These are phyloP conservation scores for Nomia melanderi DNA, from an alignment of 1,140 invertebrate species.

Conservation along the genomic window DNA sequence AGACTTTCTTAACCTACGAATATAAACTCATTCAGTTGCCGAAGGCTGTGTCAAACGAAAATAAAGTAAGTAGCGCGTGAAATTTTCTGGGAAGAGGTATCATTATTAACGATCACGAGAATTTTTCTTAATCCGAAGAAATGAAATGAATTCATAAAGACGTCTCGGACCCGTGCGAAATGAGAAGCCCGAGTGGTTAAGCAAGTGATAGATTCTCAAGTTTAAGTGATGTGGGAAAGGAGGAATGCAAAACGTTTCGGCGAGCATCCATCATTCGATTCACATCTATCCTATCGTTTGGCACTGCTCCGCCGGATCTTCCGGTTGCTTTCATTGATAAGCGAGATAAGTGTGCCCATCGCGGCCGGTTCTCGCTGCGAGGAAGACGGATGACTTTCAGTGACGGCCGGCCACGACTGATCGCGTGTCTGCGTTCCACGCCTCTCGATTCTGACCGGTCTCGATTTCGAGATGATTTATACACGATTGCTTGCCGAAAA, in stretches of 20 bases:
- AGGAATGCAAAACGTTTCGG: slow-evolving; percentile 57
- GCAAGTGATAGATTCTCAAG: slow-evolving; percentile 30
- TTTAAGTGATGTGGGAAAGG: slow-evolving; percentile 67
- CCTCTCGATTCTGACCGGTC: slow-evolving; percentile 37
- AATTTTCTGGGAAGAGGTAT: slow-evolving; percentile 18
- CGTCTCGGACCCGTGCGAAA: slow-evolving; percentile 23
- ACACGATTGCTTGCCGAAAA: neutral
- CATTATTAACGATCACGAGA: slow-evolving; percentile 17
- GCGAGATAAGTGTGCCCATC: slow-evolving; percentile 63
- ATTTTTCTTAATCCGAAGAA: slow-evolving; percentile 51
- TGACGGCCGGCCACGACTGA: slow-evolving; percentile 40
- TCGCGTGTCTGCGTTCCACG: slow-evolving; percentile 37
- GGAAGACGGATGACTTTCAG: slow-evolving; percentile 64
- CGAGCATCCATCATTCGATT: slow-evolving; percentile 67
- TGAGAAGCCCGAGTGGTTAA: neutral
- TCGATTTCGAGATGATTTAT: slow-evolving; percentile 38
- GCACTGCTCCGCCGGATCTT: slow-evolving; percentile 57
- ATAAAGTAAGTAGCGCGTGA: neutral
- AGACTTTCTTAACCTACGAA: too few relatives aligned
- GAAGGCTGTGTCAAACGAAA: neutral
- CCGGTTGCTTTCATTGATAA: slow-evolving; percentile 66
- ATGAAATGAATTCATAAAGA: slow-evolving; percentile 29
- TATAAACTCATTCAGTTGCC: too few relatives aligned
- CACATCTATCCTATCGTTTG: slow-evolving; percentile 62
- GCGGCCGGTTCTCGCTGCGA: slow-evolving; percentile 11